Evolutionary conservation across 2,113 vertebrate genomes (phyloP).

Genomic region (Salvelinus sp.): DNA sequence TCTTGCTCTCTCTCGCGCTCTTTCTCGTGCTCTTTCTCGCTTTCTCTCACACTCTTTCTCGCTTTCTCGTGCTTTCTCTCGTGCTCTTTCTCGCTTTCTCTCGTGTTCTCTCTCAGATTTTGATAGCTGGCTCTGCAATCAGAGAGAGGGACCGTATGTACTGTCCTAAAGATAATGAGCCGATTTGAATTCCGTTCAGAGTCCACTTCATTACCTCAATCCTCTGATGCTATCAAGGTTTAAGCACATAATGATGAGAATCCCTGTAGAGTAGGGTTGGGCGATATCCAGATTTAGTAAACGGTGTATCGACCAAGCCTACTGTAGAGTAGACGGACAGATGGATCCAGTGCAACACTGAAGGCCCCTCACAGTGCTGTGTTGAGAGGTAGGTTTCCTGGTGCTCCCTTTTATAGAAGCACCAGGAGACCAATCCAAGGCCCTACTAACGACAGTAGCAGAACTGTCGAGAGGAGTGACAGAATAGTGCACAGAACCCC

Average conservation of each 20-base stretch:
- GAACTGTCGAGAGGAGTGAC: too few relatives aligned
- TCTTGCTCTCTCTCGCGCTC: background rate
- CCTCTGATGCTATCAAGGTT: conserved; percentile 37
- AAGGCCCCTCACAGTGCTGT: too few relatives aligned
- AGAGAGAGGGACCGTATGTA: too few relatives aligned
- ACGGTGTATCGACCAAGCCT: too few relatives aligned
- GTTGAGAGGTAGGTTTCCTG: too few relatives aligned
- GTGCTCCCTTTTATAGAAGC: too few relatives aligned
- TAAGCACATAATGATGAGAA: background rate
- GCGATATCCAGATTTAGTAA: too few relatives aligned
- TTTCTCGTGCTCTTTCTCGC: background rate
- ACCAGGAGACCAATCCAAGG: too few relatives aligned
- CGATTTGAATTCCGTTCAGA: conserved; percentile 36
- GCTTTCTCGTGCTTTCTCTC: background rate
- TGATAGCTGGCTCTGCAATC: background rate
- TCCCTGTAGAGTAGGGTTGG: background rate
- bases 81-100: background rate
- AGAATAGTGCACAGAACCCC: too few relatives aligned
- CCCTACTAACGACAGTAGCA: too few relatives aligned
- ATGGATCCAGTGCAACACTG: too few relatives aligned
- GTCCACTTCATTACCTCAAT: conserved; percentile 32
- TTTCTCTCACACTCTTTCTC: background rate
- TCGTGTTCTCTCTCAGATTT: background rate
- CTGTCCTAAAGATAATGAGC: conserved; percentile 15
- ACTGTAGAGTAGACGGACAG: too few relatives aligned